Percentiles rank a stretch among this genome's conserved stretches.
Conservation (phyloP, 2,888 invertebrate species). For the Yponomeuta cagnagella region DNA sequence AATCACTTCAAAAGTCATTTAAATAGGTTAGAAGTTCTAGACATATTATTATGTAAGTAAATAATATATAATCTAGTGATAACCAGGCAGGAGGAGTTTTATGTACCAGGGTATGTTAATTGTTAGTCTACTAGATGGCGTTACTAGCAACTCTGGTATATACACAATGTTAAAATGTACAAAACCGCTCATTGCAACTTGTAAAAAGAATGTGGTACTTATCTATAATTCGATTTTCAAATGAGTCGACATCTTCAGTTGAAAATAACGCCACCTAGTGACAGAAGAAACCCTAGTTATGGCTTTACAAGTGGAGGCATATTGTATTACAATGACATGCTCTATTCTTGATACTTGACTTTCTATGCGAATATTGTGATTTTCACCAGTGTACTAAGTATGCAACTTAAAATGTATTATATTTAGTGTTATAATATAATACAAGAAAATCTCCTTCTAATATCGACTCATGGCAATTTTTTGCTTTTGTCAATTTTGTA, state of each 20-base stretch:
- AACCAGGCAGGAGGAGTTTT: background rate
- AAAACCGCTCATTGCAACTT: no score
- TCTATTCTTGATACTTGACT: slow-evolving; percentile 67
- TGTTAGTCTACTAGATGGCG: background rate
- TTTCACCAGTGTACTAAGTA: slow-evolving; percentile 39
- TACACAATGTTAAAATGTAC: no score
- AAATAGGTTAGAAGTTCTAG: background rate
- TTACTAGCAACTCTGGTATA: background rate
- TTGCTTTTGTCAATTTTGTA: background rate
- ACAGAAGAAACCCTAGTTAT: background rate
- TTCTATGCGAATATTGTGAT: slow-evolving; percentile 55
- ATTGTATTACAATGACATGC: background rate
- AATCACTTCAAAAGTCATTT: background rate
- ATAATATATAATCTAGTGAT: background rate
- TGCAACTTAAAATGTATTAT: background rate
- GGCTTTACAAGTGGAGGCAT: background rate
- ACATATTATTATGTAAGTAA: slow-evolving; percentile 14
- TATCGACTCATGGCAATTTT: background rate
- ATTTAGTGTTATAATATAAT: background rate
- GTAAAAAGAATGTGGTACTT: no score
- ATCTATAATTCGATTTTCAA: no score
- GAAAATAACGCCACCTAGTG: background rate
- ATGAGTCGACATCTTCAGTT: background rate
- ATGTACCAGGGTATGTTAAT: background rate
- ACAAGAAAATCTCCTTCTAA: background rate